These are phyloP conservation scores for Tribolium madens DNA, from an alignment of 1,140 invertebrate species.

Conservation along the genomic window DNA sequence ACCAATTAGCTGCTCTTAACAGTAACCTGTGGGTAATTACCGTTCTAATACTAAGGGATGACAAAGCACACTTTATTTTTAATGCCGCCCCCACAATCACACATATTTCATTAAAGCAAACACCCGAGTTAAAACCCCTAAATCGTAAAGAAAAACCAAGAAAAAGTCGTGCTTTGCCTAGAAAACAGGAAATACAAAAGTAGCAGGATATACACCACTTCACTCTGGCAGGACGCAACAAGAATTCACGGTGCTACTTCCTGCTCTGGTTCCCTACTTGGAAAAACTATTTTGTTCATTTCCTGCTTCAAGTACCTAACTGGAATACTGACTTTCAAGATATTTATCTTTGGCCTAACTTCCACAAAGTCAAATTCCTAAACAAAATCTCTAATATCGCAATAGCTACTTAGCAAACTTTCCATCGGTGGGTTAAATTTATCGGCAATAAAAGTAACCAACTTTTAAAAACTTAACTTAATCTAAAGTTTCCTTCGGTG, in stretches of 20 bases:
- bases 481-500: slow-evolving; percentile 18
- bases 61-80: slow-evolving; percentile 17
- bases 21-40: slow-evolving; percentile 38
- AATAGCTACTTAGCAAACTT: not conserved
- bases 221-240: slow-evolving; percentile 32
- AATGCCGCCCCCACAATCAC: not conserved
- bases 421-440: not conserved
- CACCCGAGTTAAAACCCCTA: slow-evolving; percentile 8
- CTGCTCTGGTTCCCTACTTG: slow-evolving; percentile 31
- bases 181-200: slow-evolving; percentile 38
- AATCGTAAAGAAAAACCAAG: slow-evolving; percentile 31
- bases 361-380: not conserved
- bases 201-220: slow-evolving; percentile 37
- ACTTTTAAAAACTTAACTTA: slow-evolving; percentile 22
- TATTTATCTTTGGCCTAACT: slow-evolving; percentile 24
- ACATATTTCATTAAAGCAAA: not conserved
- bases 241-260: slow-evolving; percentile 32
- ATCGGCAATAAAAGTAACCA: slow-evolving; percentile 22
- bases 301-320: slow-evolving; percentile 35
- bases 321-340: slow-evolving; percentile 20
- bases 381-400: not conserved
- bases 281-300: slow-evolving; percentile 39
- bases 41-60: slow-evolving; percentile 12
- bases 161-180: slow-evolving; percentile 21
- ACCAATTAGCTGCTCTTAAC: slow-evolving; percentile 31